A percentile compares a stretch with the other conserved stretches of the same genome.
These are phyloP conservation scores for Heliocidaris tuberculata DNA, from an alignment of 35 echinoderm and acorn worm species.

Conservation along the genomic window DNA sequence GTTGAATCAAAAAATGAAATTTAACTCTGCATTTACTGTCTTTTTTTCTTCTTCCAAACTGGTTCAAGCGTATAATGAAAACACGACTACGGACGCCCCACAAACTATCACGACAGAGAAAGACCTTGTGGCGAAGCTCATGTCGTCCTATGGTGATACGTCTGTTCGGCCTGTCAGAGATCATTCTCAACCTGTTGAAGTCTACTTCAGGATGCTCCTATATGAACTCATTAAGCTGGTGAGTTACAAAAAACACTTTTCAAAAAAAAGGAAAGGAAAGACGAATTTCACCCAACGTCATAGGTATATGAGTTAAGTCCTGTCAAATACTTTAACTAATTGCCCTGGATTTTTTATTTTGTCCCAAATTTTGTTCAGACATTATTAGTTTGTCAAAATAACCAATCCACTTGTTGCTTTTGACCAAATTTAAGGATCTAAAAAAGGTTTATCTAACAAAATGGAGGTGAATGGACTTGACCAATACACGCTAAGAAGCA, in stretches of 20 bases:
- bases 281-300: no score
- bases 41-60: neutral
- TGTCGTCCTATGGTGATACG: neutral
- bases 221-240: conserved; percentile 46
- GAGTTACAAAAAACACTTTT: neutral
- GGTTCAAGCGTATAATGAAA: neutral
- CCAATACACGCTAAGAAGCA: no score
- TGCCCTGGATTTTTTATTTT: no score
- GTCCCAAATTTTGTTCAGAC: no score
- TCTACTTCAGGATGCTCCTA: conserved; percentile 25
- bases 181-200: neutral
- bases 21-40: neutral
- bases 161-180: conserved; percentile 11
- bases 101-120: conserved; percentile 9
- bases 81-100: neutral
- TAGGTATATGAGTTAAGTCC: no score
- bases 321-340: no score
- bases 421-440: no score
- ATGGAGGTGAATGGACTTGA: no score
- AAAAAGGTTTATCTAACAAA: no score
- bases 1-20: neutral
- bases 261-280: no score
- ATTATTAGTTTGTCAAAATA: no score
- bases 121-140: neutral
- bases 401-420: no score